These are phyloP conservation scores for Choristoneura rosaceana DNA, from an alignment of 2,888 invertebrate genomes.

Conservation along the genomic window DNA sequence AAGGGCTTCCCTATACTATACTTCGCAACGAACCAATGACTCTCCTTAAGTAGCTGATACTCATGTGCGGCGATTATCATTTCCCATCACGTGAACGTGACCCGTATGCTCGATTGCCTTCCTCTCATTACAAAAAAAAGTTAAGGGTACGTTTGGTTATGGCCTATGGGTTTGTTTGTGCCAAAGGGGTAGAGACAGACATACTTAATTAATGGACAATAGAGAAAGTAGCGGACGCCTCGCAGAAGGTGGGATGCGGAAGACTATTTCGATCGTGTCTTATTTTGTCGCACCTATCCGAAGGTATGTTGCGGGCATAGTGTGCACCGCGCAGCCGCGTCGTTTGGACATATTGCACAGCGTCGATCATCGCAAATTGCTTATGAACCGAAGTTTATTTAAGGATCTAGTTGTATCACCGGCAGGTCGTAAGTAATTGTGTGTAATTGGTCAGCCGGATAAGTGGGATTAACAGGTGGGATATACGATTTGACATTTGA, in stretches of 20 bases:
- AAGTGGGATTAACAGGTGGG: neutral
- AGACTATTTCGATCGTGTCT: conserved; percentile 71
- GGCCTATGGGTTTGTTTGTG: neutral
- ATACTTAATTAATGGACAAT: neutral
- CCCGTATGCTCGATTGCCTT: too few relatives aligned
- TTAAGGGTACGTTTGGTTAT: too few relatives aligned
- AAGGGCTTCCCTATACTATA: too few relatives aligned
- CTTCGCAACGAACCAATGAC: too few relatives aligned
- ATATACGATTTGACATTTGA: neutral
- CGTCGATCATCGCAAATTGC: neutral
- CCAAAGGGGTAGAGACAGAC: neutral
- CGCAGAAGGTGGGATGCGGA: conserved; percentile 64
- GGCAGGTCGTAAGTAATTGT: neutral
- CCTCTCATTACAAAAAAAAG: too few relatives aligned
- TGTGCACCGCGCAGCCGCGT: conserved; percentile 27
- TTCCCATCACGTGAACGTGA: too few relatives aligned
- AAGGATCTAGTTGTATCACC: neutral
- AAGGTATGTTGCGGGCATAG: conserved; percentile 52
- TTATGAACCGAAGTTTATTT: neutral
- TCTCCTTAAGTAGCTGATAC: too few relatives aligned
- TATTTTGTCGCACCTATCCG: conserved; percentile 57
- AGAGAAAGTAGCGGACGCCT: neutral
- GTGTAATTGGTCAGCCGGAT: neutral
- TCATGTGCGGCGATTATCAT: too few relatives aligned
- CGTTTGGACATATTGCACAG: conserved; percentile 6